Conservation (phyloP, 2,797 vertebrate genomes). For the Lateolabrax maculatus region DNA sequence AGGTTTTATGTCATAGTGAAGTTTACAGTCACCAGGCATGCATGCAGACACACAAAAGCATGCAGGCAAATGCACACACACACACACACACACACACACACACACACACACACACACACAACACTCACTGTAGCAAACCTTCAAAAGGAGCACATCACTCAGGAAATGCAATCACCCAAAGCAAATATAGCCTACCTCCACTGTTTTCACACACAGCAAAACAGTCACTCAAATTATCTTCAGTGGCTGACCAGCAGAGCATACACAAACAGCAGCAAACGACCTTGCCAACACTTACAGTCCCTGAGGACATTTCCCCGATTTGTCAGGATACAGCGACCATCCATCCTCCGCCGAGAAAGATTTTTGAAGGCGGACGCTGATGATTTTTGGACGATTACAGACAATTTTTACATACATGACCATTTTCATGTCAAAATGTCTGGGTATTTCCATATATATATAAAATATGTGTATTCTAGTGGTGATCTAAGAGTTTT, state of each 20-base stretch:
- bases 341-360: conserved; percentile 15
- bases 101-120: conserved; percentile 10
- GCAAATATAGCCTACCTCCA: conserved; percentile 71
- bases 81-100: neutral
- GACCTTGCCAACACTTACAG: conserved; percentile 53
- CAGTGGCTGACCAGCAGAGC: conserved; percentile 62
- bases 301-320: conserved; percentile 51
- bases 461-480: neutral
- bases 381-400: neutral
- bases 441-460: neutral
- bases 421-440: neutral
- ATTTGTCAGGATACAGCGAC: conserved; percentile 33
- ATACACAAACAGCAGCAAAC: conserved; percentile 67
- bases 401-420: neutral
- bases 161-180: conserved; percentile 77
- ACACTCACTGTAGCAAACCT: conserved; percentile 39
- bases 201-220: conserved; percentile 70
- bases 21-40: conserved; percentile 13
- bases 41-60: conserved; percentile 2
- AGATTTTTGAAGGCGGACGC: conserved; percentile 3
- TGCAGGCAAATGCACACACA: neutral
- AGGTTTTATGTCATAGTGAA: conserved; percentile 27
- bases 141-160: conserved; percentile 67
- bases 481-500: neutral
- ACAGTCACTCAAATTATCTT: conserved; percentile 67